Evolutionary conservation across 2,888 invertebrate genomes (phyloP).

Genomic region (Pediacus dermestoides): DNA sequence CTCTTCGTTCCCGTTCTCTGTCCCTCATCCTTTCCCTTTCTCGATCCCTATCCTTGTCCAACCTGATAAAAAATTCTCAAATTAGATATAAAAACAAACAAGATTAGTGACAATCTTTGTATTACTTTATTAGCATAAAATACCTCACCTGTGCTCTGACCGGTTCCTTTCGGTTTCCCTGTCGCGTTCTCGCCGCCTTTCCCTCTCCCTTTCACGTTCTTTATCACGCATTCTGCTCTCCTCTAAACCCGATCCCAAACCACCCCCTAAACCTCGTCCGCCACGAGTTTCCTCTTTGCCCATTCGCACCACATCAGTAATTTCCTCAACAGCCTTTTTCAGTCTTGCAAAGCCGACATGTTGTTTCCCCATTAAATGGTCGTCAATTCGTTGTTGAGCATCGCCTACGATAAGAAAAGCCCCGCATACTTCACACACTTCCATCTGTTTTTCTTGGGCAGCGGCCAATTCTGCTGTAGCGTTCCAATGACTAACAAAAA

Average conservation of each 20-base stretch:
- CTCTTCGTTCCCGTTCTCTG: slow-evolving; percentile 25
- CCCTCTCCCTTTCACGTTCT: slow-evolving; percentile 28
- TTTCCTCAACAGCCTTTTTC: slow-evolving; percentile 67
- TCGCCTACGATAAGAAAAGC: slow-evolving; percentile 99
- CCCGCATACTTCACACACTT: slow-evolving; percentile 97
- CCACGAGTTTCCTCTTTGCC: slow-evolving; percentile 53
- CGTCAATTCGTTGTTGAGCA: slow-evolving; percentile 95
- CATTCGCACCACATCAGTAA: slow-evolving; percentile 54
- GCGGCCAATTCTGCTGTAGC: slow-evolving; percentile 80
- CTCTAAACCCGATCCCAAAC: slow-evolving; percentile 36
- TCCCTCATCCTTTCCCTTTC: slow-evolving; percentile 27
- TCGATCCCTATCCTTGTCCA: slow-evolving; percentile 33
- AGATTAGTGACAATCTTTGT: background rate
- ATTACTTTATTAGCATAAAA: background rate
- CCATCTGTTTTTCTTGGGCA: slow-evolving; percentile 96
- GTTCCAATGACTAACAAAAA: slow-evolving; percentile 67
- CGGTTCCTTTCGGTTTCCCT: slow-evolving; percentile 24
- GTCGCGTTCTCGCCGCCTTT: slow-evolving; percentile 27
- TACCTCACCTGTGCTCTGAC: background rate
- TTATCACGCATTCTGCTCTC: slow-evolving; percentile 27
- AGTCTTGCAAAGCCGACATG: slow-evolving; percentile 84
- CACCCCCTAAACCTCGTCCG: slow-evolving; percentile 30
- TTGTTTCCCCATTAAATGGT: slow-evolving; percentile 97
- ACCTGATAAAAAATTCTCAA: slow-evolving; percentile 1
- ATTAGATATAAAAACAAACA: background rate